phyloP scores from a whole-genome alignment of 35 echinoderm and acorn worm genomes.

The Ophioderma brevispina region DNA sequence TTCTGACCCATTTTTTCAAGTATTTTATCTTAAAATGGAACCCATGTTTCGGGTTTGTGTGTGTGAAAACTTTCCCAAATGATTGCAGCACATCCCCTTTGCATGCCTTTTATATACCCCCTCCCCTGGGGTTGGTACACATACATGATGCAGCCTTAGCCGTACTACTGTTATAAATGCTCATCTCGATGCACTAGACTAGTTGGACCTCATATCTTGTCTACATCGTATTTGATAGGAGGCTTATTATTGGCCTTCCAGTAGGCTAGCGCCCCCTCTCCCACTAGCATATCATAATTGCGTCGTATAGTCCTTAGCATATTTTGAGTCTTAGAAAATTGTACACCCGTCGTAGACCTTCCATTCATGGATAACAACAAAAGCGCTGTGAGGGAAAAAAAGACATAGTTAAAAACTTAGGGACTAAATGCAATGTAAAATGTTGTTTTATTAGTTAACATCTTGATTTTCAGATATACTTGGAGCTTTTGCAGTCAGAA shows the following conservation, averaged over 20 bases:
- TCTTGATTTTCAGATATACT: no score
- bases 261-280: constrained; percentile 69
- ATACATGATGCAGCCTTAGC: constrained; percentile 35
- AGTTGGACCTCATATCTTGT: constrained; percentile 81
- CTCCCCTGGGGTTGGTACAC: background rate
- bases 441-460: no score
- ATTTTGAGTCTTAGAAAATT: constrained; percentile 89
- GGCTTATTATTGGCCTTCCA: constrained; percentile 45
- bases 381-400: constrained; percentile 40
- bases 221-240: constrained; percentile 75
- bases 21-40: no score
- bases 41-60: no score
- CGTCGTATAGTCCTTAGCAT: constrained; percentile 71
- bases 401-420: background rate
- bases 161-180: constrained; percentile 86
- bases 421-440: no score
- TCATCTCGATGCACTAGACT: constrained; percentile 94
- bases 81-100: no score
- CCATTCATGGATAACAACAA: constrained; percentile 84
- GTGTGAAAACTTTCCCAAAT: no score
- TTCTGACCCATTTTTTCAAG: no score
- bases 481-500: no score
- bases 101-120: background rate
- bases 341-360: constrained; percentile 77
- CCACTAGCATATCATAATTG: constrained; percentile 85